Evolutionary conservation across 2,797 vertebrate species (phyloP).

Genomic region (Vultur gryphus): DNA sequence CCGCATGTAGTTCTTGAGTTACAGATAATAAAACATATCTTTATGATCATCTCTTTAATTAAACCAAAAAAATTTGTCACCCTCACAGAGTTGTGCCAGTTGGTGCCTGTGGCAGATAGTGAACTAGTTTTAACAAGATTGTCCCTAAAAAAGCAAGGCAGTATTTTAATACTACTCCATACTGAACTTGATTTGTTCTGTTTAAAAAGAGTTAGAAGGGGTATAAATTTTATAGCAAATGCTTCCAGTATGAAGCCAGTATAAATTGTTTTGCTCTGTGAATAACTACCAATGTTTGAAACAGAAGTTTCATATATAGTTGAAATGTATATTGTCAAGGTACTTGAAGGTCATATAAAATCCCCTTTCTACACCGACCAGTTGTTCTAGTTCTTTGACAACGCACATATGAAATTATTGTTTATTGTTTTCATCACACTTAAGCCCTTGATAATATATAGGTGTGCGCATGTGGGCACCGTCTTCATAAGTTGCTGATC

Average conservation of each 20-base stretch:
- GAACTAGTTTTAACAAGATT: not conserved
- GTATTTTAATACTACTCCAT: not conserved
- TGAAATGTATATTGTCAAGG: not conserved
- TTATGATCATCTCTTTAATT: slow-evolving; percentile 27
- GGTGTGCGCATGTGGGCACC: not conserved
- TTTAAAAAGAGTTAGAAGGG: not conserved
- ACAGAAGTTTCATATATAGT: not conserved
- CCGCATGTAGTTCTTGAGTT: not conserved
- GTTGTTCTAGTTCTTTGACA: not conserved
- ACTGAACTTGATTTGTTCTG: not conserved
- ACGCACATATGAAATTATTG: not conserved
- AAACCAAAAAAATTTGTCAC: not conserved
- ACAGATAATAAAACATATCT: slow-evolving; percentile 5
- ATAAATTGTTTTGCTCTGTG: not conserved
- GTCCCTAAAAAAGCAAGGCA: not conserved
- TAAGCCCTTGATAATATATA: not conserved
- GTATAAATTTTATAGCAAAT: not conserved
- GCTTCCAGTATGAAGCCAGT: not conserved
- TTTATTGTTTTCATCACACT: not conserved
- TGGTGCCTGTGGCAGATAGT: not conserved
- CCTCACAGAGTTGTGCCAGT: not conserved
- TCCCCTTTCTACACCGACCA: not conserved
- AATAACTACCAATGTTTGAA: not conserved
- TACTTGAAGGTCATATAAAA: not conserved
- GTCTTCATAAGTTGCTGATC: not conserved